Evolutionary conservation across 2,113 vertebrate species (phyloP).

Genomic region (Equus quagga): DNA sequence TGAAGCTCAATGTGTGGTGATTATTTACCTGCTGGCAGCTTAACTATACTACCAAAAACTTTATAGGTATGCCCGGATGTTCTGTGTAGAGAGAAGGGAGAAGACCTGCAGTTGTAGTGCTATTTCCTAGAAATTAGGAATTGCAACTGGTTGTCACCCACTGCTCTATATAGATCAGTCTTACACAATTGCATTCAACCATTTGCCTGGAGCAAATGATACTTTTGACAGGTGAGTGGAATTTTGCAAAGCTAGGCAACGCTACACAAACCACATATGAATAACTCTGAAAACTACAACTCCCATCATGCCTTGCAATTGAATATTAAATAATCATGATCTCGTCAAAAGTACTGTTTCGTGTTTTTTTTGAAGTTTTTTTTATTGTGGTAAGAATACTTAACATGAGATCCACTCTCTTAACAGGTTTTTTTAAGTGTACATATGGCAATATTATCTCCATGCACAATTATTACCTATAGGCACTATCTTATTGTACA

Average conservation of each 20-base stretch:
- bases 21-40: constrained; percentile 57
- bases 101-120: background rate
- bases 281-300: constrained; percentile 56
- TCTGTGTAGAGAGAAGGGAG: background rate
- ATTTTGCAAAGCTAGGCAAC: constrained; percentile 34
- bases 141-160: constrained; percentile 49
- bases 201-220: constrained; percentile 47
- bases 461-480: background rate
- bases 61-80: rapidly evolving
- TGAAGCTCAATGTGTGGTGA: background rate
- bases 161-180: constrained; percentile 36
- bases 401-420: background rate
- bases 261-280: background rate
- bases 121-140: constrained; percentile 48
- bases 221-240: constrained; percentile 67
- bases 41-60: background rate
- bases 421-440: background rate
- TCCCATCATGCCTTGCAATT: constrained; percentile 38
- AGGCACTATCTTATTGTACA: background rate
- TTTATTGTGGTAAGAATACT: background rate
- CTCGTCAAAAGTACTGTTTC: background rate
- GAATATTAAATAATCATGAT: background rate
- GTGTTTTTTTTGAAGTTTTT: background rate
- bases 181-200: constrained; percentile 49
- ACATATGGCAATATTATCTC: background rate